phyloP scores from a whole-genome alignment of 2,113 vertebrate genomes.

The Psilopogon haemacephalus region DNA sequence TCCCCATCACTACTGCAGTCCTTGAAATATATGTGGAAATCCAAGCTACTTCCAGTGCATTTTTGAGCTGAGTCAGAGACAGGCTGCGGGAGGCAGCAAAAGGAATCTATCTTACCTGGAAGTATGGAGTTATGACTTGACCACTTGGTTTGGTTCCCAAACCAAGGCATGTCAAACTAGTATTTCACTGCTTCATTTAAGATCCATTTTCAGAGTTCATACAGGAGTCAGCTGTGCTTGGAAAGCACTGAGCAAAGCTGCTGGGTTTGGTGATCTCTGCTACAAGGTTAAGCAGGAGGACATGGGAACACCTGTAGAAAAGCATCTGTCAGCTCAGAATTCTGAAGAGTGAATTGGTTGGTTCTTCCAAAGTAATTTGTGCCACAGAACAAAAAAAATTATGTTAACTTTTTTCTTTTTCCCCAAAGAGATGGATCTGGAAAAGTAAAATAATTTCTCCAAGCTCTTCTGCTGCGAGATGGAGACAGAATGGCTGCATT shows the following conservation, averaged over 20 bases:
- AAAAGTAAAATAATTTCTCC: not conserved
- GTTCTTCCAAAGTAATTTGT: not conserved
- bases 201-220: not conserved
- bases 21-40: not conserved
- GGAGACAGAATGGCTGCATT: not conserved
- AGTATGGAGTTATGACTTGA: not conserved
- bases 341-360: not conserved
- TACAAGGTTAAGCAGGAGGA: not conserved
- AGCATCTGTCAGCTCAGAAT: not conserved
- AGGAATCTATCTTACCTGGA: not conserved
- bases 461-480: not conserved
- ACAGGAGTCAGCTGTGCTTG: not conserved
- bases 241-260: not conserved
- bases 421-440: not conserved
- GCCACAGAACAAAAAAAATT: not conserved
- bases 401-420: not conserved
- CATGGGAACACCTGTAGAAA: not conserved
- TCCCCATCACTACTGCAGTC: not conserved
- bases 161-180: not conserved
- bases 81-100: not conserved
- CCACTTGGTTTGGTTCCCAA: not conserved
- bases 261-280: not conserved
- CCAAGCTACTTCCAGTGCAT: not conserved
- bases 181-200: not conserved
- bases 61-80: not conserved